These are phyloP conservation scores for Coilia nasus DNA, from an alignment of 2,797 vertebrate species.

Conservation along the genomic window DNA sequence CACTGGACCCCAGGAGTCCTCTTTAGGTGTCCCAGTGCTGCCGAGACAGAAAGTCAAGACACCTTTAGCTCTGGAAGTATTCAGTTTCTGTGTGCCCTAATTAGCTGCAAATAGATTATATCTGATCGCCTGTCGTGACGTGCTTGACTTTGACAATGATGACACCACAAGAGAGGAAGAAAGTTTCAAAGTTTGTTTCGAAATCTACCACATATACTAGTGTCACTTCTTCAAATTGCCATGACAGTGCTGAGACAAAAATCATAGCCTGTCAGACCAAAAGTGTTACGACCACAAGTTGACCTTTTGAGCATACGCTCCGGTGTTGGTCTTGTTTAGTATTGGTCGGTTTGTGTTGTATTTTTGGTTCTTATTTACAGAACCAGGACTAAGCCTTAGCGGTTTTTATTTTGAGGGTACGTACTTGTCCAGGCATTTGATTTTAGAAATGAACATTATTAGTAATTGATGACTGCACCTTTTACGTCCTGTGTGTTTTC, in stretches of 20 bases:
- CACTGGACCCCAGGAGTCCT: not conserved
- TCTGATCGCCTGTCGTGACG: not conserved
- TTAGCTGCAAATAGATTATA: not conserved
- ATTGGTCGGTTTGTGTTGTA: not conserved
- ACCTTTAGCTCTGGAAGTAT: constrained; percentile 1
- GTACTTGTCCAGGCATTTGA: too few relatives aligned
- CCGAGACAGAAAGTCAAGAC: not conserved
- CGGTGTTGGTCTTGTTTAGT: not conserved
- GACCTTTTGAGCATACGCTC: not conserved
- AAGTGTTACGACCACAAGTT: not conserved
- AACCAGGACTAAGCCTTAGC: too few relatives aligned
- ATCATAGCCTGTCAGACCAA: not conserved
- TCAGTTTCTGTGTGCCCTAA: not conserved
- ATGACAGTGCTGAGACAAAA: not conserved
- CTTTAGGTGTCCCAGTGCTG: not conserved
- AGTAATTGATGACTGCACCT: too few relatives aligned
- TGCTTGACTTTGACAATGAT: not conserved
- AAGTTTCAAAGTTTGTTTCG: not conserved
- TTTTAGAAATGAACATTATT: too few relatives aligned
- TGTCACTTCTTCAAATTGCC: not conserved
- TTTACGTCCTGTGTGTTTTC: too few relatives aligned
- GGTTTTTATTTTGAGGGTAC: too few relatives aligned
- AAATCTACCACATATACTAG: not conserved
- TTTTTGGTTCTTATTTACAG: too few relatives aligned
- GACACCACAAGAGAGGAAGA: not conserved